Evolutionary conservation across 2,797 vertebrate species (phyloP).

Genomic region (Champsocephalus esox): DNA sequence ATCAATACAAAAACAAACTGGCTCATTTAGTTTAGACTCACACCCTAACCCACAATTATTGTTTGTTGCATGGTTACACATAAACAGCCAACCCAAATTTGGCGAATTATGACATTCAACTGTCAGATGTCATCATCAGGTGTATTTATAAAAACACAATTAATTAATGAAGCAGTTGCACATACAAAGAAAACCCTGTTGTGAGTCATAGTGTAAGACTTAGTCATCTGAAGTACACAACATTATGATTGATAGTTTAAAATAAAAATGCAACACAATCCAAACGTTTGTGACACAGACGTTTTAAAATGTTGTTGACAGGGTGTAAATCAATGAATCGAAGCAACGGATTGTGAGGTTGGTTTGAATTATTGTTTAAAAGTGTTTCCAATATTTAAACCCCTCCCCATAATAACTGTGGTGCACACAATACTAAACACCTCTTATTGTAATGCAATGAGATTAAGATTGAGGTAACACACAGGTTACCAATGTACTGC

Average conservation of each 20-base stretch:
- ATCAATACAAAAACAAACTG: slow-evolving; percentile 4
- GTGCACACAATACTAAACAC: neutral
- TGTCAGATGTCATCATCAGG: neutral
- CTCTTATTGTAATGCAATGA: neutral
- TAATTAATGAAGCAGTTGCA: slow-evolving; percentile 10
- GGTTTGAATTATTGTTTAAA: neutral
- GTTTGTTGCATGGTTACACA: slow-evolving; percentile 1
- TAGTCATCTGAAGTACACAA: slow-evolving; percentile 11
- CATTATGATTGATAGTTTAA: neutral
- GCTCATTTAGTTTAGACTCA: neutral
- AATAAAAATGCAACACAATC: neutral
- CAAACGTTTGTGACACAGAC: neutral
- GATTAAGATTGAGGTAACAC: neutral
- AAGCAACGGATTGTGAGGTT: neutral
- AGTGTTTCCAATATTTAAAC: neutral
- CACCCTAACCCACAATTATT: neutral
- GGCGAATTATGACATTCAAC: slow-evolving; percentile 1
- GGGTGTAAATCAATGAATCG: neutral
- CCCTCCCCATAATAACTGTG: neutral
- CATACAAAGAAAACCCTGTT: slow-evolving; percentile 6
- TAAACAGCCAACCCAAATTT: neutral
- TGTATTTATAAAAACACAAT: slow-evolving; percentile 28
- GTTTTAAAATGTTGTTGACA: neutral
- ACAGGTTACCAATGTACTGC: neutral
- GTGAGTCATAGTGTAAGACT: neutral